Percentiles rank a stretch among this genome's conserved stretches.
Evolutionary conservation across 2,888 invertebrate genomes (phyloP).

Genomic region (Lepidocyrtoides sp.): DNA sequence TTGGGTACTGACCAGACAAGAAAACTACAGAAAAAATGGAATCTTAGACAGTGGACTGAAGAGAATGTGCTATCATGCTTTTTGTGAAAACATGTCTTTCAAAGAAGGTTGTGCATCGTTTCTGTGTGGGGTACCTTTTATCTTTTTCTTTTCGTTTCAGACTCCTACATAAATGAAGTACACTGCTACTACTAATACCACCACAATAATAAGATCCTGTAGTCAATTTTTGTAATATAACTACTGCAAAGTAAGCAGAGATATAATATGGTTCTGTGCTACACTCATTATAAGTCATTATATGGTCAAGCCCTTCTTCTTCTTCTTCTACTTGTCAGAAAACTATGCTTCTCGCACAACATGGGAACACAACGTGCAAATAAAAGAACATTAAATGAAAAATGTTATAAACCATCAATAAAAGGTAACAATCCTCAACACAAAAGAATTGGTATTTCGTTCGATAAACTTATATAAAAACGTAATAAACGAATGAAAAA

Average conservation of each 20-base stretch:
- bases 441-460: conserved; percentile 50
- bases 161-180: too few relatives aligned
- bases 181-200: background rate
- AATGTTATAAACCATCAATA: conserved; percentile 57
- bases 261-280: background rate
- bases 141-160: background rate
- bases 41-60: background rate
- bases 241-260: background rate
- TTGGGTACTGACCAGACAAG: conserved; percentile 55
- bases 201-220: background rate
- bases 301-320: conserved; percentile 44
- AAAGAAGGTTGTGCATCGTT: background rate
- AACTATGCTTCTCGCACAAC: background rate
- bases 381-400: conserved; percentile 50
- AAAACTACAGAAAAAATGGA: conserved; percentile 51
- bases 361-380: conserved; percentile 40
- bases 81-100: conserved; percentile 27
- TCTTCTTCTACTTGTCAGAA: conserved; percentile 46
- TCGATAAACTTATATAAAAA: conserved; percentile 52
- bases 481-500: conserved; percentile 11
- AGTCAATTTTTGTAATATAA: background rate
- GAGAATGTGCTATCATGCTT: background rate
- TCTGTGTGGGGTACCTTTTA: background rate
- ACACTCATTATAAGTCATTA: conserved; percentile 46
- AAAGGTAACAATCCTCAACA: conserved; percentile 36